These are phyloP conservation scores for Callipepla squamata DNA, from an alignment of 2,113 vertebrate species.

Conservation along the genomic window DNA sequence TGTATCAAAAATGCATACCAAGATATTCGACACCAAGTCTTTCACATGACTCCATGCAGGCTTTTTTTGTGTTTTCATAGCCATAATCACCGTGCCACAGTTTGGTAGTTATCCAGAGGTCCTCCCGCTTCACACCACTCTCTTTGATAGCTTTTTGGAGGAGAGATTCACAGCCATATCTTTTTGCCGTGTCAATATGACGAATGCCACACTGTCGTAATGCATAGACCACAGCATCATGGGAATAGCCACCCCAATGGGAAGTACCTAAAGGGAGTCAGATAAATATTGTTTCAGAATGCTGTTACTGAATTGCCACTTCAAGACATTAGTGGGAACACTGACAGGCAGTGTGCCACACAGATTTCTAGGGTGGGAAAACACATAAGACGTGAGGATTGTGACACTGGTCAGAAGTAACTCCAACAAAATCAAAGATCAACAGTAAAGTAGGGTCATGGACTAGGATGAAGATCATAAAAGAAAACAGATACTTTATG, in stretches of 20 bases:
- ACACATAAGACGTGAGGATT: neutral
- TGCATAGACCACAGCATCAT: conserved; percentile 76
- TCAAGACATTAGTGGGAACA: neutral
- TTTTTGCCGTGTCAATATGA: conserved; percentile 83
- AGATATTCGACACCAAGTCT: conserved; percentile 79
- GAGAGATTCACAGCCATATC: conserved; percentile 78
- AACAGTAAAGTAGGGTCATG: neutral
- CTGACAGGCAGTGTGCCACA: neutral
- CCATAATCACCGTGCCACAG: conserved; percentile 82
- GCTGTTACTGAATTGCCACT: neutral
- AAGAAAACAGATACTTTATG: neutral
- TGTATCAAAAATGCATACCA: conserved; percentile 63
- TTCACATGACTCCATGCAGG: conserved; percentile 78
- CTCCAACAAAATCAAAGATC: neutral
- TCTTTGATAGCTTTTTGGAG: conserved; percentile 76
- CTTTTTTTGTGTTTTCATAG: conserved; percentile 75
- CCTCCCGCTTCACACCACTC: conserved; percentile 71
- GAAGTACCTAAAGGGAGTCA: conserved; percentile 74
- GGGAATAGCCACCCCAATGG: conserved; percentile 79
- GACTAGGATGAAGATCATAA: neutral
- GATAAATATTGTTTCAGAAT: neutral
- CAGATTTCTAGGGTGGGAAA: neutral
- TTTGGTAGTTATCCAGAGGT: conserved; percentile 86
- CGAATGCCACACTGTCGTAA: conserved; percentile 77
- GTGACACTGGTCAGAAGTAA: neutral